Conservation (phyloP, 35 echinoderm and acorn worm species). For the Ophiothrix spiculata region DNA sequence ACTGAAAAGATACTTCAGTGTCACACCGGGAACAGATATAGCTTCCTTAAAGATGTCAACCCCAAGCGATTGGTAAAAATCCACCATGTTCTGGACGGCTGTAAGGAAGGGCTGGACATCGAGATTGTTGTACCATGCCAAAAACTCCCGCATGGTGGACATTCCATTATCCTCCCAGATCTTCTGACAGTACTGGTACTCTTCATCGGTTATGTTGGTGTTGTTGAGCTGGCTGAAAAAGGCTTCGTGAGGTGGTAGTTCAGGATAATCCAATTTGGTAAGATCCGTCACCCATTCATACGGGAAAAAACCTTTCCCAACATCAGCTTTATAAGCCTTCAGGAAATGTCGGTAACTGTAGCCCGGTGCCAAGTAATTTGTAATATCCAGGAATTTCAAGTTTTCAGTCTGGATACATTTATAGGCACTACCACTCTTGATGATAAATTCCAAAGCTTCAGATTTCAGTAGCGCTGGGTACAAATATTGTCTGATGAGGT, state of each 20-base stretch:
- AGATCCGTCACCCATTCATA: slow-evolving; percentile 18
- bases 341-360: slow-evolving; percentile 12
- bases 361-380: background rate
- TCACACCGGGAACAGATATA: slow-evolving; percentile 52
- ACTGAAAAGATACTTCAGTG: slow-evolving; percentile 31
- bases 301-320: slow-evolving; percentile 23
- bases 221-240: background rate
- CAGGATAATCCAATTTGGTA: background rate
- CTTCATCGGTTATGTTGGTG: background rate
- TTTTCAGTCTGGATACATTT: background rate
- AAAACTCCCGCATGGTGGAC: slow-evolving; percentile 25
- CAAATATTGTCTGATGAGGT: background rate
- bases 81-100: slow-evolving; percentile 37
- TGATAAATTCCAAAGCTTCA: background rate
- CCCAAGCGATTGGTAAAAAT: slow-evolving; percentile 14
- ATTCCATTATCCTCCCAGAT: background rate
- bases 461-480: background rate
- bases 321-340: slow-evolving; percentile 1
- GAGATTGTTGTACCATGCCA: slow-evolving; percentile 55
- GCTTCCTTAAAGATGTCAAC: slow-evolving; percentile 27
- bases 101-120: slow-evolving; percentile 36
- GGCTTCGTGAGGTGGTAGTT: slow-evolving; percentile 21
- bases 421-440: background rate
- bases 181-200: slow-evolving; percentile 19
- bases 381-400: background rate